Conservation (phyloP, 1,140 invertebrate genomes). For the Macrostomum lignano region DNA sequence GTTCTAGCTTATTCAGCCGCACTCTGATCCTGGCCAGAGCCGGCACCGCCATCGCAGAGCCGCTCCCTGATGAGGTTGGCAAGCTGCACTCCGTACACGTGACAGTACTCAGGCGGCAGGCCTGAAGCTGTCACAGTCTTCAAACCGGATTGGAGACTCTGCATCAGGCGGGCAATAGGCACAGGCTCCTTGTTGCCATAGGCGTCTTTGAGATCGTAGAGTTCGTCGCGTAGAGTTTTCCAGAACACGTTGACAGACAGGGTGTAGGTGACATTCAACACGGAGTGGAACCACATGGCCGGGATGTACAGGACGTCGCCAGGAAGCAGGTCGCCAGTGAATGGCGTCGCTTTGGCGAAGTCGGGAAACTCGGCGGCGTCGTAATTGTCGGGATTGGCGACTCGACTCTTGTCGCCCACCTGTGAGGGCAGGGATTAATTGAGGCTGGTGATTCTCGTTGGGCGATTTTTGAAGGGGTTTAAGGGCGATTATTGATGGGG, state of each 20-base stretch:
- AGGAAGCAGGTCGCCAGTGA: neutral
- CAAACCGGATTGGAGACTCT: constrained; percentile 3
- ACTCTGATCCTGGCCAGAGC: no score
- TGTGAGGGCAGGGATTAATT: no score
- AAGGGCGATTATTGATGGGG: neutral
- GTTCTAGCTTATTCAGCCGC: no score
- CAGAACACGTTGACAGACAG: constrained; percentile 6
- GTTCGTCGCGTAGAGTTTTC: constrained; percentile 3
- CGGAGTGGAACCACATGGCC: constrained; percentile 6
- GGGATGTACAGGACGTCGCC: constrained; percentile 7
- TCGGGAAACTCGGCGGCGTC: constrained; percentile 3
- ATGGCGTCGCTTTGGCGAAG: constrained; percentile 1
- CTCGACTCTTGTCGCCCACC: constrained; percentile 4
- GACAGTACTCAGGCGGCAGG: neutral
- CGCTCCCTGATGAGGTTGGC: no score
- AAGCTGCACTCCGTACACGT: neutral
- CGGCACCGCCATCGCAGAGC: no score
- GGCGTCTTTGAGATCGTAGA: constrained; percentile 6
- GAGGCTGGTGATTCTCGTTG: no score
- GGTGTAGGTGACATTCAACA: neutral
- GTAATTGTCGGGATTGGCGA: constrained; percentile 1
- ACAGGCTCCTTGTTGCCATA: constrained; percentile 6
- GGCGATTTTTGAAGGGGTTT: no score
- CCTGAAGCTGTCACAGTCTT: constrained; percentile 1
- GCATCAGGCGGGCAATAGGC: constrained; percentile 3